Conservation (phyloP, 2,113 vertebrate species). For the Macquaria australasica region DNA sequence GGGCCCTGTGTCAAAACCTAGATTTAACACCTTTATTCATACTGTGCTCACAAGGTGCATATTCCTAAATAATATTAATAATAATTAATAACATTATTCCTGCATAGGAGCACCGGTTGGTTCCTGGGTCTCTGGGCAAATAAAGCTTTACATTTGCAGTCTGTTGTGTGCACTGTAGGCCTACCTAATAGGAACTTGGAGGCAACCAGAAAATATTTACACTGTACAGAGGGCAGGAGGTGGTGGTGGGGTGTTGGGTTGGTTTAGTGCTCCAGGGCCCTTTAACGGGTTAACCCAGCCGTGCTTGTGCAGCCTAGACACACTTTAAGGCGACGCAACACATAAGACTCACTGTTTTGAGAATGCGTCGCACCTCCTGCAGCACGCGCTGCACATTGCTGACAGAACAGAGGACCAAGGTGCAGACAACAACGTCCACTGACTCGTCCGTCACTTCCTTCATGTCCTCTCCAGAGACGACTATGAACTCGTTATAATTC, state of each 20-base stretch:
- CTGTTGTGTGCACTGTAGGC: neutral
- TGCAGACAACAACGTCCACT: slow-evolving; percentile 87
- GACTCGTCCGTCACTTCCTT: slow-evolving; percentile 79
- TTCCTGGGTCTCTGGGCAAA: neutral
- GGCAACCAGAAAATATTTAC: neutral
- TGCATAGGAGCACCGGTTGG: neutral
- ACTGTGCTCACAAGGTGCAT: neutral
- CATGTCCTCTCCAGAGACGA: slow-evolving; percentile 85
- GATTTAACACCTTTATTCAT: neutral
- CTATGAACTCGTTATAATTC: slow-evolving; percentile 80
- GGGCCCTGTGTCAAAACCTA: neutral
- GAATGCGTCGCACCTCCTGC: slow-evolving; percentile 84
- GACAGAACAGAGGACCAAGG: slow-evolving; percentile 90
- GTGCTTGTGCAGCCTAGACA: neutral
- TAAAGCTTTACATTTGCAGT: neutral
- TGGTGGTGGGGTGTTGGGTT: neutral
- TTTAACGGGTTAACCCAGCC: neutral
- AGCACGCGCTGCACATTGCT: slow-evolving; percentile 71
- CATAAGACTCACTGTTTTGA: slow-evolving; percentile 84
- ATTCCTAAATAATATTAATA: neutral
- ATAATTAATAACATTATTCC: no score
- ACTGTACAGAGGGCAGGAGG: no score
- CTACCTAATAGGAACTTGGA: no score
- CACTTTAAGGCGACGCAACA: slow-evolving; percentile 45
- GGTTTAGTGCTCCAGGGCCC: neutral